Conservation (phyloP, 2,888 invertebrate species). For the Eristalis intricaria region DNA sequence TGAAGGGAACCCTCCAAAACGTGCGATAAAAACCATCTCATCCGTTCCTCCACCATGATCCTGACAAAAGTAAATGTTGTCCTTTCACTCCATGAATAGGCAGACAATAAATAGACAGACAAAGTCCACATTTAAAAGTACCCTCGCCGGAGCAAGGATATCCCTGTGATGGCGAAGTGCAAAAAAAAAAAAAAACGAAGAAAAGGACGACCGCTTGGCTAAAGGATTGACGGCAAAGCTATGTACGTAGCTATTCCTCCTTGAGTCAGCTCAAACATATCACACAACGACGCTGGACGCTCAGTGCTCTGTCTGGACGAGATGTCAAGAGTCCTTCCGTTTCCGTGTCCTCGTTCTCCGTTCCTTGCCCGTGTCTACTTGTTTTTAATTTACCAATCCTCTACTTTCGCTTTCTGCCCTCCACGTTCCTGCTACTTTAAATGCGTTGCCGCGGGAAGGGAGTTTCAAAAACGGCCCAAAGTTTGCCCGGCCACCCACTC, state of each 20-base stretch:
- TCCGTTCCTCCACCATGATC: constrained; percentile 16
- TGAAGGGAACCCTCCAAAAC: constrained; percentile 6
- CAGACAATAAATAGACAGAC: constrained; percentile 52
- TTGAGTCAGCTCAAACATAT: constrained; percentile 65
- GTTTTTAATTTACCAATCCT: constrained; percentile 59
- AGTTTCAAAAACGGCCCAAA: constrained; percentile 31
- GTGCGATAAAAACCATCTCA: constrained; percentile 34
- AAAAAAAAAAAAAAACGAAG: constrained; percentile 7
- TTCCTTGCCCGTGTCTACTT: constrained; percentile 28
- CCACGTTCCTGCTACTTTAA: constrained; percentile 40
- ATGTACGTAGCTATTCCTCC: constrained; percentile 21
- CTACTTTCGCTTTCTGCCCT: constrained; percentile 56
- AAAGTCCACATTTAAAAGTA: constrained; percentile 46
- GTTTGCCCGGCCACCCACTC: not conserved
- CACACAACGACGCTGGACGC: constrained; percentile 31
- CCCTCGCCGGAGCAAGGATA: constrained; percentile 13
- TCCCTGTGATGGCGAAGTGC: constrained; percentile 4
- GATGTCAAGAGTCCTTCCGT: constrained; percentile 61
- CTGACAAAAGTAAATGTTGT: constrained; percentile 62
- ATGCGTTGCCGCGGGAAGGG: constrained; percentile 17
- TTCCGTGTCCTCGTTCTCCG: constrained; percentile 1
- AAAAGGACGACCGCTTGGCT: not conserved
- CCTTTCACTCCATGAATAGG: constrained; percentile 63
- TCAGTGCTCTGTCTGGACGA: constrained; percentile 55
- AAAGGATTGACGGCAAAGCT: constrained; percentile 55